Evolutionary conservation across 1,140 invertebrate genomes (phyloP), one percentile per base, ranked within the genome.

Genomic region (Parasteatoda tepidariorum): DNA sequence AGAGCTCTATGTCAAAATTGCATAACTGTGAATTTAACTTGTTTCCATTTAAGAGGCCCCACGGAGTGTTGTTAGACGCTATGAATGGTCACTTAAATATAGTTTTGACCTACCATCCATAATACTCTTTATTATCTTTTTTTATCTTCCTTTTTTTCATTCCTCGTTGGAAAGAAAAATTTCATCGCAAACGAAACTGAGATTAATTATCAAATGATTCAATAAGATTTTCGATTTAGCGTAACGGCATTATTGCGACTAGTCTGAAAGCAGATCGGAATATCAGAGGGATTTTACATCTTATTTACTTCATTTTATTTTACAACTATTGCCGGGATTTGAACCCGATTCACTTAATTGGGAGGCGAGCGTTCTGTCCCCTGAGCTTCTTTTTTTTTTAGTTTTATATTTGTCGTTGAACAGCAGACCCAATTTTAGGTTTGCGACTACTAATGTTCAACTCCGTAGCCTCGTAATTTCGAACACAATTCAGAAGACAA

Each of bases 1-100:
- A 64, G 48, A 64, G n/a, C 48, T 64, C 34, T 18, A 34, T 78
- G 75, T 78, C 75, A 78, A 78, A 78, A 78, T 62, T 41, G 62
- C 41, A 55, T 38, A 54, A 41, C 13, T 26, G n/a, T n/a, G n/a
- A n/a, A n/a, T n/a, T n/a, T 34, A 67, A 67, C 62, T 48, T 74
- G n/a, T 11, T 30, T 31, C 31, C 31, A n/a, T 61, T 61, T 41
- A 1, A 15, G 24, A n/a, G 61, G 26, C 22, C 74, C 74, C 28
- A 31, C 74, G 4, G 64, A 3, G 64, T 48, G 48, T 22, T 57
- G 62, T 68, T 68, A 31, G 62, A 6, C 26, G 34, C 62, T 22
- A 54, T 78, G 61, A 78, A 48, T 54, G 61, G 74, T 78, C 74
- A 78, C 74, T 59, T 78, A 48, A n/a, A 15, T n/a, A 31, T 31